Conservation (phyloP, 2,797 vertebrate genomes). For the Epinephelus coioides region DNA sequence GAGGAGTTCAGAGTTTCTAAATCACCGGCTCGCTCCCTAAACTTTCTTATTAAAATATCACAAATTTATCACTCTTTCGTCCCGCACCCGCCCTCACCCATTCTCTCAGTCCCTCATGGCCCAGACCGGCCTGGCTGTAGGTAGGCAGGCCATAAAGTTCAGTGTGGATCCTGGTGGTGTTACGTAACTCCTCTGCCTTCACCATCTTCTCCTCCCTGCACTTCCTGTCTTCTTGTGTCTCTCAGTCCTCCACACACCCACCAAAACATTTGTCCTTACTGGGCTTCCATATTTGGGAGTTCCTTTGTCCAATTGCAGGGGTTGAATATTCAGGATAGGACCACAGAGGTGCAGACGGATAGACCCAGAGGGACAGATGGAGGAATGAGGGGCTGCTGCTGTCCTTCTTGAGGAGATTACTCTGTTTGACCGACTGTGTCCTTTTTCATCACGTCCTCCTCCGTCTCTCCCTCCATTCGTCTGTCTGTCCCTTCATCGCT, state of each 20-base stretch:
- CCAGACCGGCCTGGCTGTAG: conserved; percentile 35
- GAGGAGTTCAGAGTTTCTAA: conserved; percentile 78
- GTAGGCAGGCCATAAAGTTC: conserved; percentile 49
- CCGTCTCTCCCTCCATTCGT: conserved; percentile 68
- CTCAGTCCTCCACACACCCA: conserved; percentile 22
- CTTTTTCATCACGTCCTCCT: conserved; percentile 66
- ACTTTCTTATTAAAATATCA: conserved; percentile 85
- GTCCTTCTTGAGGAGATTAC: conserved; percentile 37
- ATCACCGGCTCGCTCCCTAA: conserved; percentile 63
- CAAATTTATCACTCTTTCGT: conserved; percentile 51
- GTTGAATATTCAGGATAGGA: conserved; percentile 32
- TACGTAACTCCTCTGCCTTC: conserved; percentile 44
- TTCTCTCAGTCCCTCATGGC: conserved; percentile 21
- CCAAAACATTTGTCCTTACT: conserved; percentile 25
- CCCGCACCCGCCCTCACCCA: conserved; percentile 23
- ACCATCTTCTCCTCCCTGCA: conserved; percentile 26
- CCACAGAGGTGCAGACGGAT: conserved; percentile 32
- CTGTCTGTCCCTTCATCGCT: conserved; percentile 51
- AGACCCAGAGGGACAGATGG: conserved; percentile 39
- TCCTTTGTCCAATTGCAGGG: conserved; percentile 48
- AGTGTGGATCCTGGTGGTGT: conserved; percentile 57
- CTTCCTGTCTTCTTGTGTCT: conserved; percentile 34
- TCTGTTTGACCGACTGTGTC: conserved; percentile 47
- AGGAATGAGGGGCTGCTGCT: conserved; percentile 26
- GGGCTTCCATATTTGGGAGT: conserved; percentile 38